phyloP scores from a whole-genome alignment of 2,113 vertebrate species.

The Archilochus colubris region DNA sequence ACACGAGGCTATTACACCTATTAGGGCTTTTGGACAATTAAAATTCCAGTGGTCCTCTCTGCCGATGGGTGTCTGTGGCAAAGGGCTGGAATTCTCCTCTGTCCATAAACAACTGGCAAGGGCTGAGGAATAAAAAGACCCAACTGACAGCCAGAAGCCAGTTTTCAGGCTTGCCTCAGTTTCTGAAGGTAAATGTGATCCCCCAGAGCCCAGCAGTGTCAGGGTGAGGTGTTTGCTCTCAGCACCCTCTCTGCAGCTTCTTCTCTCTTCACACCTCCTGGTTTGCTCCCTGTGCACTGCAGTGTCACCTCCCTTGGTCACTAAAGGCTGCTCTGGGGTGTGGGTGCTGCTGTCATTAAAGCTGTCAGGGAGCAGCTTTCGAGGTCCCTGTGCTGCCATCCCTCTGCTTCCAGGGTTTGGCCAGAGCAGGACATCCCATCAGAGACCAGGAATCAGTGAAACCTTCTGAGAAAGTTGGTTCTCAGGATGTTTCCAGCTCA shows the following conservation, averaged over 20 bases:
- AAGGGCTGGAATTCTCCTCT: not conserved
- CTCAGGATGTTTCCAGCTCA: not conserved
- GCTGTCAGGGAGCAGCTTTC: not conserved
- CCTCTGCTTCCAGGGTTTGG: not conserved
- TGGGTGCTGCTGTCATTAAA: not conserved
- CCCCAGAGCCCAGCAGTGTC: accelerated
- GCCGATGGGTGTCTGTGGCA: not conserved
- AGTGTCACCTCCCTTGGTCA: not conserved
- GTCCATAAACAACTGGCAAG: not conserved
- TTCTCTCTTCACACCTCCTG: not conserved
- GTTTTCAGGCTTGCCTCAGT: not conserved
- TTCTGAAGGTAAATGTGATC: not conserved
- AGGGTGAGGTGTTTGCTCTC: not conserved
- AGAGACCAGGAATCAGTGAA: not conserved
- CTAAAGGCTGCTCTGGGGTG: not conserved
- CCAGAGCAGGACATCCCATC: not conserved
- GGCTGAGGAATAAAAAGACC: not conserved
- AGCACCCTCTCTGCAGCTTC: too few relatives aligned
- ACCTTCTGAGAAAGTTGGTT: not conserved
- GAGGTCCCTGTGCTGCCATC: not conserved
- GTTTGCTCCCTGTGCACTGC: accelerated
- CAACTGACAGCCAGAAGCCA: not conserved
- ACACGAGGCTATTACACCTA: slow-evolving; percentile 82
- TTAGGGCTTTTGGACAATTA: slow-evolving; percentile 79
- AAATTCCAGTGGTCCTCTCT: slow-evolving; percentile 22